Evolutionary conservation across 1,140 invertebrate genomes (phyloP).

Genomic region (Coelopa frigida): DNA sequence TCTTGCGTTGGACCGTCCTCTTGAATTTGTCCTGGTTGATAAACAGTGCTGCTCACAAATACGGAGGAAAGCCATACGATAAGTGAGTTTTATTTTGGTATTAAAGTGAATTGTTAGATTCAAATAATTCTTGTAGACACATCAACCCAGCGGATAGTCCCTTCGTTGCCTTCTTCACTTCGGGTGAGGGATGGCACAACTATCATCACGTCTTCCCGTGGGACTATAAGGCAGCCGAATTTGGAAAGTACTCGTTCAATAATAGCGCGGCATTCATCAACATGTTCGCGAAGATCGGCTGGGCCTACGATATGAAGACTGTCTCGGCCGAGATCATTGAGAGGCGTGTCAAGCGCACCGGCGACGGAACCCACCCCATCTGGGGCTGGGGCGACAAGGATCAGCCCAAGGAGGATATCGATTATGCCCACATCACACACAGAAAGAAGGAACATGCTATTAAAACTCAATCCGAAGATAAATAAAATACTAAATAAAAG

Average conservation of each 20-base stretch:
- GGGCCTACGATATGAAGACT: slow-evolving; percentile 79
- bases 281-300: slow-evolving; percentile 70
- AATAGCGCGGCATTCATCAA: slow-evolving; percentile 78
- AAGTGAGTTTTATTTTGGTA: slow-evolving; percentile 49
- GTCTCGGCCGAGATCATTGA: slow-evolving; percentile 62
- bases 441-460: too few relatives aligned
- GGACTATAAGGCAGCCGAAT: slow-evolving; percentile 81
- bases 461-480: too few relatives aligned
- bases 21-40: slow-evolving; percentile 92
- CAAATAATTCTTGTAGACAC: slow-evolving; percentile 44
- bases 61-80: slow-evolving; percentile 85
- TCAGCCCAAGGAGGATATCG: slow-evolving; percentile 55
- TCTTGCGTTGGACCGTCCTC: slow-evolving; percentile 76
- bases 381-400: slow-evolving; percentile 80
- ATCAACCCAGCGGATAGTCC: slow-evolving; percentile 69
- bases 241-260: slow-evolving; percentile 70
- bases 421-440: slow-evolving; percentile 53
- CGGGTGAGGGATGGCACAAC: slow-evolving; percentile 88
- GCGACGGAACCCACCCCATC: slow-evolving; percentile 64
- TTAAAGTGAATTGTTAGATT: not conserved
- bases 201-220: slow-evolving; percentile 91
- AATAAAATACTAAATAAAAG: too few relatives aligned
- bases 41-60: slow-evolving; percentile 88
- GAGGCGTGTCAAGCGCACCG: slow-evolving; percentile 61
- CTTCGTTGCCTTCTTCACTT: slow-evolving; percentile 57